phyloP scores from a whole-genome alignment of 1,140 invertebrate species.

The Alviniconcha marisindica region DNA sequence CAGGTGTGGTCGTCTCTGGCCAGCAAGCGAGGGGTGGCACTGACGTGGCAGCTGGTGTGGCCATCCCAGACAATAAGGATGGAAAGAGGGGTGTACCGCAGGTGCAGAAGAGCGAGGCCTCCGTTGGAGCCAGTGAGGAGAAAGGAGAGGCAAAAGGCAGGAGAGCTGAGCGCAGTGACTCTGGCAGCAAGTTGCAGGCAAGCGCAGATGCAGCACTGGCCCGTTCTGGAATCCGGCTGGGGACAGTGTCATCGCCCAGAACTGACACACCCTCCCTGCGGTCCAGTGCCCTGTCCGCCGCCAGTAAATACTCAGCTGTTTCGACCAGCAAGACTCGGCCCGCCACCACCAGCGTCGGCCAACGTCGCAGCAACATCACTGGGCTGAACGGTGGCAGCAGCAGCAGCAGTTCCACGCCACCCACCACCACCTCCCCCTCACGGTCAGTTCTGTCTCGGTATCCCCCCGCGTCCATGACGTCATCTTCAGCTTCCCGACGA shows the following conservation, averaged over 20 bases:
- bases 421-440: background rate
- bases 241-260: background rate
- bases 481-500: slow-evolving; percentile 20
- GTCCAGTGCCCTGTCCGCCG: background rate
- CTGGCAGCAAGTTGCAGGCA: background rate
- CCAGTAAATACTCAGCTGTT: background rate
- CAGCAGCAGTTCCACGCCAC: background rate
- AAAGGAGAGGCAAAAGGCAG: background rate
- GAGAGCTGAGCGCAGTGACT: background rate
- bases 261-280: background rate
- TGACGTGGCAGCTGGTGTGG: no score
- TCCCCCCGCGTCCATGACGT: background rate
- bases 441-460: slow-evolving; percentile 18
- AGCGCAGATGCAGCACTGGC: background rate
- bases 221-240: background rate
- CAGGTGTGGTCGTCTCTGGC: background rate
- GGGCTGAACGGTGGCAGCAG: slow-evolving; percentile 1
- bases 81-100: background rate
- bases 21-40: background rate
- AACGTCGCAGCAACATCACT: slow-evolving; percentile 21
- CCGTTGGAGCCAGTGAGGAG: background rate
- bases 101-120: no score
- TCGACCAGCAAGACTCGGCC: background rate
- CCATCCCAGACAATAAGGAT: background rate
- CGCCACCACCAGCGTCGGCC: background rate